Evolutionary conservation across 2,888 invertebrate genomes (phyloP), one percentile per base, ranked within the genome.

Genomic region (Dynastes tityus): DNA sequence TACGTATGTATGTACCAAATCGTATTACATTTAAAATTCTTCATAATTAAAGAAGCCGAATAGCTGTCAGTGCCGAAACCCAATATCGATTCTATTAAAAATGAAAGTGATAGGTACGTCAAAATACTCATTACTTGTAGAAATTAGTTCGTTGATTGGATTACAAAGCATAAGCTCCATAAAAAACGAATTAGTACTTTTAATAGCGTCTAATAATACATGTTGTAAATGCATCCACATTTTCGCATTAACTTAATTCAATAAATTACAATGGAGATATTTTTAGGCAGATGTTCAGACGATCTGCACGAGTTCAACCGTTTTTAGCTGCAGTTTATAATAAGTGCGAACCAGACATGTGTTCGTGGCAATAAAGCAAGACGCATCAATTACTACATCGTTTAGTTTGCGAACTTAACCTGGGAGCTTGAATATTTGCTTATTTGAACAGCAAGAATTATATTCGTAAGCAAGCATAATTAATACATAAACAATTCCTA

Each of bases 271-370:
- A 68, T 76, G 55, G 67, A 76, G 40, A 58, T 76, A 76, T 76
- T 76, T 76, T 76, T 68, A 68, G 68, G 68, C 76, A 76, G 67
- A 76, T 76, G 76, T 76, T 37, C 68, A 75, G 75, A 75, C 75
- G 27, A 51, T 45, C 68, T 68, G 68, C 53, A 27, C 37, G 67
- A 67, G 67, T 40, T 67, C 67, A 67, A 53, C 53, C 65, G 58
- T 67, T 58, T 76, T 68, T 27, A 74, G 61, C 29, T 40, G 73
- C 73, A 61, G 61, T 76, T 76, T 65, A 51, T 65, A 55, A 32
- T 76, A 68, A 68, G 11, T 58, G 37, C 68, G 58, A 55, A 65
- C 64, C 76, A 40, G 58, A 58, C 76, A 65, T 40, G 55, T 76
- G 76, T 67, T 67, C 16, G 45, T 67, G 40, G 55, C 45, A 76